Conservation (phyloP, 2,888 invertebrate genomes). For the Trissolcus japonicus region DNA sequence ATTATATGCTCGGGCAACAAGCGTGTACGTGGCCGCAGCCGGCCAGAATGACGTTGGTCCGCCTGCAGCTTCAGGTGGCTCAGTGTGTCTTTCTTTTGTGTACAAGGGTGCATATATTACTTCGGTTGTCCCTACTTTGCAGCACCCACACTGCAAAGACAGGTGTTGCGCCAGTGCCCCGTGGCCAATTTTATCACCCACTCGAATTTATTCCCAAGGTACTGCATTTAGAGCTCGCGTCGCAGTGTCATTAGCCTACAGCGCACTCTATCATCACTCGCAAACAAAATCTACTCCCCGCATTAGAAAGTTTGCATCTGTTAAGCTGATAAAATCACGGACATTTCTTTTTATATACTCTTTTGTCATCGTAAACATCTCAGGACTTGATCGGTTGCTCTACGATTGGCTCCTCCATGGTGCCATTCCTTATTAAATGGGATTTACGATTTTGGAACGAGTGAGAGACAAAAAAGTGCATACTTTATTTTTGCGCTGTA, state of each 20-base stretch:
- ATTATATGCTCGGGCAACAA: conserved; percentile 67
- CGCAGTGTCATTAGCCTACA: conserved; percentile 47
- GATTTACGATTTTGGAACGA: conserved; percentile 37
- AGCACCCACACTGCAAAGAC: conserved; percentile 72
- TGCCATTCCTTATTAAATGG: conserved; percentile 34
- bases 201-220: conserved; percentile 62
- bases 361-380: conserved; percentile 43
- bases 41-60: conserved; percentile 68
- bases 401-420: conserved; percentile 28
- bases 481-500: conserved; percentile 14
- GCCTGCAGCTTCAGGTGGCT: conserved; percentile 75
- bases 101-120: conserved; percentile 75
- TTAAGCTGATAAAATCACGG: conserved; percentile 18
- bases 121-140: conserved; percentile 65
- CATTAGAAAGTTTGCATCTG: conserved; percentile 47
- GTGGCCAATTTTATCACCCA: conserved; percentile 67
- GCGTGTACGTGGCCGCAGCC: conserved; percentile 67
- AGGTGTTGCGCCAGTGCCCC: conserved; percentile 69
- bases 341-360: too few relatives aligned
- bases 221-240: conserved; percentile 52
- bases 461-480: conserved; percentile 17
- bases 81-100: conserved; percentile 66
- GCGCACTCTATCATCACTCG: conserved; percentile 46
- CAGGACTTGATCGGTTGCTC: conserved; percentile 17
- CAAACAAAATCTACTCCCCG: conserved; percentile 21